Evolutionary conservation across 2,797 vertebrate genomes (phyloP), one percentile per base, ranked within the genome.

Genomic region (Rallus crepitans): DNA sequence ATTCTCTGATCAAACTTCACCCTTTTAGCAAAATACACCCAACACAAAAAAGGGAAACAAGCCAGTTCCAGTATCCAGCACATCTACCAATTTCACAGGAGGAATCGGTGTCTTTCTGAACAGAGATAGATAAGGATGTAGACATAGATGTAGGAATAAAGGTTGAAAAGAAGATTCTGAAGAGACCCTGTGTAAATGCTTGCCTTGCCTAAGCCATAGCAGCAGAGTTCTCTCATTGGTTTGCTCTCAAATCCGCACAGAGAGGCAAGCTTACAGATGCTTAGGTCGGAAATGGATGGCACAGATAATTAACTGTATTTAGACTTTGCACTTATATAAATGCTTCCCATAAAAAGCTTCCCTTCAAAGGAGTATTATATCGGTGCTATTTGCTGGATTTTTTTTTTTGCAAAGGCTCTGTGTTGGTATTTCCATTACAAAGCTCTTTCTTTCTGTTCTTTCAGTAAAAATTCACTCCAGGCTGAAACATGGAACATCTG

Each of bases 381-480:
- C 18, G 7, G 63, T 76, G 78, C 24, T 53, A 6, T 93, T 92
- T 88, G 12, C 65, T 91, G 31, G 31, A 40, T 61, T 93, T 86
- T 48, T 35, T 48, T 35, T 47, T 80, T 91, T 94, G 42, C 24
- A 55, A 92, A 79, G 65, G 18, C 24, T 96, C 20, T 85, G 18
- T 59, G 48, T 77, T 92, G 20, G 9, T 57, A 78, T 95, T 95
- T 96, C 91, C 57, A 31, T 95, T 91, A 66, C 28, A 76, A 95
- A 97, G 81, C 7, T 94, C 48, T 70, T 77, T 78, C 79, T 77
- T 77, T 87, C 63, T 66, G 16, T 87, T 91, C 59, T 82, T 96
- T 97, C 64, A 66, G 61, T 94, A 87, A 96, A 96, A 96, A 93
- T 73, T 89, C 35, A 79, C 39, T 92, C n/a, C 3, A 12, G 53